Conservation (phyloP, 2,113 vertebrate species). For the Neogobius melanostomus region DNA sequence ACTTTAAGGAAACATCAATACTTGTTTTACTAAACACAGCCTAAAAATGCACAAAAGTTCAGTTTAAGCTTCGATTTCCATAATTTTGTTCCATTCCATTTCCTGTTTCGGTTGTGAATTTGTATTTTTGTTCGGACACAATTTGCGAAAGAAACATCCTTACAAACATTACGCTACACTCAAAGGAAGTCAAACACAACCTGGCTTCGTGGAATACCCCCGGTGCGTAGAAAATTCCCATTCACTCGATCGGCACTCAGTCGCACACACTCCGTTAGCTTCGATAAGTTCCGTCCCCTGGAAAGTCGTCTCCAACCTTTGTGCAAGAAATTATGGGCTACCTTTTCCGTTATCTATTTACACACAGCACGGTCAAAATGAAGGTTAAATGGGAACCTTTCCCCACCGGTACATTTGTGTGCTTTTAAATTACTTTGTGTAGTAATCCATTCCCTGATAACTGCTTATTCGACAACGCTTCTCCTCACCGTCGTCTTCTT, state of each 20-base stretch:
- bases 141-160: too few species aligned
- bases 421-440: conserved; percentile 60
- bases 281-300: conserved; percentile 56
- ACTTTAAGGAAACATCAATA: too few species aligned
- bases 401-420: conserved; percentile 63
- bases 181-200: too few species aligned
- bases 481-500: conserved; percentile 16
- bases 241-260: conserved; percentile 62
- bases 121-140: too few species aligned
- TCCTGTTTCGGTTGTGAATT: too few species aligned
- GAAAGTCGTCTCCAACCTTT: conserved; percentile 58
- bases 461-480: conserved; percentile 53
- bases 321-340: conserved; percentile 77
- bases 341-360: conserved; percentile 66
- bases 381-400: conserved; percentile 58
- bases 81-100: too few species aligned
- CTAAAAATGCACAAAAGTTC: too few species aligned
- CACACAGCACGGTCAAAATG: conserved; percentile 52
- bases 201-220: not conserved
- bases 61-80: too few species aligned
- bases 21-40: too few species aligned
- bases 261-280: conserved; percentile 62
- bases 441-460: conserved; percentile 69
- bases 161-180: too few species aligned
- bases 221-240: conserved; percentile 34